Conservation (phyloP, 2,113 vertebrate genomes). For the Micronycteris hirsuta region DNA sequence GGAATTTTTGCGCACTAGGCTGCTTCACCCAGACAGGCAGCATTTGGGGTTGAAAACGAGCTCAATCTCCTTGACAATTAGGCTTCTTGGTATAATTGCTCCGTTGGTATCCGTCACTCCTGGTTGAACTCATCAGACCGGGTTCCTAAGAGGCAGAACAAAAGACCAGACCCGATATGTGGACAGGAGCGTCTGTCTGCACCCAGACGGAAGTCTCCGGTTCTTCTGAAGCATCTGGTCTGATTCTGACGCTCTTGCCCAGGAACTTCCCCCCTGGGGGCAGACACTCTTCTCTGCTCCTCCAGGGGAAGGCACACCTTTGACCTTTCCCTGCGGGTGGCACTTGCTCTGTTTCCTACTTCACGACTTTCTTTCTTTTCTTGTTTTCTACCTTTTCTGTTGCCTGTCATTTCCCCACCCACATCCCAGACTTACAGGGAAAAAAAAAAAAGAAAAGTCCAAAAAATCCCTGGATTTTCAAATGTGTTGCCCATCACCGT, state of each 20-base stretch:
- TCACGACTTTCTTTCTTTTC: background rate
- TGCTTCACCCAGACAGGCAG: background rate
- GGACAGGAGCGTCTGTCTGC: background rate
- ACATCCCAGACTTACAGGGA: background rate
- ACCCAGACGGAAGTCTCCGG: background rate
- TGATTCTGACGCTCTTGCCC: too few species aligned
- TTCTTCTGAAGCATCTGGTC: background rate
- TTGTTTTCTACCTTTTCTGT: background rate
- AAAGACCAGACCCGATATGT: background rate
- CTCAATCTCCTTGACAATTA: background rate
- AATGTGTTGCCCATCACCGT: too few species aligned
- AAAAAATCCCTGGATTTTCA: background rate
- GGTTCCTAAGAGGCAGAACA: background rate
- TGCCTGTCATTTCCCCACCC: too few species aligned
- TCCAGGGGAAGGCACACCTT: fast-evolving
- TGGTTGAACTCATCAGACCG: background rate
- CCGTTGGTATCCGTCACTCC: background rate
- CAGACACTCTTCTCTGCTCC: background rate
- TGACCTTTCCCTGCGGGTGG: background rate
- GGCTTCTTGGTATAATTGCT: background rate
- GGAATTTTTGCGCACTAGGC: background rate
- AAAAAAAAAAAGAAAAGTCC: background rate
- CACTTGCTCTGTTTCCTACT: background rate
- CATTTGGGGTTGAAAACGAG: background rate
- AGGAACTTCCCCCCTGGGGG: too few species aligned